These are phyloP conservation scores for Miichthys miiuy DNA, from an alignment of 2,797 vertebrate species.

Conservation along the genomic window DNA sequence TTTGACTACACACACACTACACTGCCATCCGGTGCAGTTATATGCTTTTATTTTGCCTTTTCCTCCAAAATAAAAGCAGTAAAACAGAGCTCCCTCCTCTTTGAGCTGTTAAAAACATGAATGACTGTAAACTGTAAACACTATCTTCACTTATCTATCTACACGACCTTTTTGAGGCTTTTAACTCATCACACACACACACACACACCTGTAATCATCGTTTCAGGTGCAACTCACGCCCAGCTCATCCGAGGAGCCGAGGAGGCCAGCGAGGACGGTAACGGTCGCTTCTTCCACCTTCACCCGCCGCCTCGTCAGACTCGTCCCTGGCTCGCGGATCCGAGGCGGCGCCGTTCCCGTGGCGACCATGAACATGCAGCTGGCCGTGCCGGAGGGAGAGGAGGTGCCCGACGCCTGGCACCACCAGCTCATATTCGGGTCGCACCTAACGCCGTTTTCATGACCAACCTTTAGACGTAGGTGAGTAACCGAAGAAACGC, in stretches of 20 bases:
- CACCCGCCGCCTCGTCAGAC: constrained; percentile 72
- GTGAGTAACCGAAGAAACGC: constrained; percentile 60
- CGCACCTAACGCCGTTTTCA: constrained; percentile 75
- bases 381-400: constrained; percentile 78
- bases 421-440: constrained; percentile 87
- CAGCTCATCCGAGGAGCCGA: constrained; percentile 84
- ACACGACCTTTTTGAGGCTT: no score
- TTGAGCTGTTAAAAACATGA: no score
- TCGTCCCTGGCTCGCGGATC: constrained; percentile 87
- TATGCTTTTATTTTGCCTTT: background rate
- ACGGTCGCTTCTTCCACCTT: constrained; percentile 83
- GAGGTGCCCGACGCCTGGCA: constrained; percentile 89
- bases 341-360: constrained; percentile 79
- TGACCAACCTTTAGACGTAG: constrained; percentile 87
- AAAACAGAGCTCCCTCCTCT: no score
- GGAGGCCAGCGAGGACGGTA: constrained; percentile 77
- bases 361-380: constrained; percentile 90
- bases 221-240: constrained; percentile 83
- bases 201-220: background rate
- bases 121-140: no score
- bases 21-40: no score
- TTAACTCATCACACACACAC: no score
- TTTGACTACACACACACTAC: no score
- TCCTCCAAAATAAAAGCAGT: background rate
- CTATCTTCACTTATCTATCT: no score